Base-by-base conservation (phyloP, 2,113 vertebrate species). In the Odobenus rosmarus region DNA sequence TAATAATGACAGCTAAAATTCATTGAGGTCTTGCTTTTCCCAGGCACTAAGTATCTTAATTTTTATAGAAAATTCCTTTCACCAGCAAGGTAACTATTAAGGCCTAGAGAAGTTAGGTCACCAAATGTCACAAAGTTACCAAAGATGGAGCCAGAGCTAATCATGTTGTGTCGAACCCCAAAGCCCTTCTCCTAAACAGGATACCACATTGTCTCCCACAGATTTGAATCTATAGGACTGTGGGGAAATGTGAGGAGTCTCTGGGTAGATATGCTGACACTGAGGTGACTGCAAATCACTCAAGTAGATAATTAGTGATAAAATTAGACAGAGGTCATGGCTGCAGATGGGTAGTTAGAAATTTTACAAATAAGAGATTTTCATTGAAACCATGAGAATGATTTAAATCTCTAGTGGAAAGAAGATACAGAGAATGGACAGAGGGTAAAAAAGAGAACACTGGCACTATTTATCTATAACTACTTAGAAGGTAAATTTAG, bases 351-450 rank as follows among this genome's bases (percentile, higher is more conserved):
- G 1, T 53, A 33, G 57, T 57, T 72, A 64, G 57, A 81, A 86
- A 92, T 85, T 24, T 82, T 88, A 93, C 13, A 59, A 72, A 67
- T 82, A 77, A 96, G 49, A 57, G n/a, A 59, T 72, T 90, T 95
- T 46, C 51, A 81, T 3, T 80, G 55, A 84, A 81, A 5, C 42
- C 18, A 0, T 24, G 51, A 42, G 18, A 84, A n/a, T 84, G 7
- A 53, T 21, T 74, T n/a, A 57, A 76, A 91, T 91, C 4, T 24
- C n/a, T 39, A 79, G 36, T 39, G 36, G 55, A 14, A 53, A 67
- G 39, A 92, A 82, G 18, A 36, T 61, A 26, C 8, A 53, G 33
- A 87, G 24, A 88, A 94, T 42, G 36, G 39, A 42, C 15, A 90
- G 33, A 86, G 26, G 8, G 33, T 77, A 42, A 55, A 79, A 62